Conservation (phyloP, 2,797 vertebrate genomes). For the Petrocephalus schoutedeni region DNA sequence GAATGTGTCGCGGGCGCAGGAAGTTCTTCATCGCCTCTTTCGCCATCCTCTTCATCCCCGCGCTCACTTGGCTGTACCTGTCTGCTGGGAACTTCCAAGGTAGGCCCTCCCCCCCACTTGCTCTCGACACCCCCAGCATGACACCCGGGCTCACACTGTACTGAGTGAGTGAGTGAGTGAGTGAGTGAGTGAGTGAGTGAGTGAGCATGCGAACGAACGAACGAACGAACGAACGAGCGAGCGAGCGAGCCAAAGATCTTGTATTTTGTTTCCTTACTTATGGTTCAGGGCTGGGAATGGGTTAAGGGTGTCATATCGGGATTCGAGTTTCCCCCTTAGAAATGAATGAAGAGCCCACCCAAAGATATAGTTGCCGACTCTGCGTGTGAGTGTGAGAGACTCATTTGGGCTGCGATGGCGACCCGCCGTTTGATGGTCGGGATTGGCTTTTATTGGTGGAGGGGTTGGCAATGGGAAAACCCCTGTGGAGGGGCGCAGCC, state of each 20-base stretch:
- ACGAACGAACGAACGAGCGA: too few relatives aligned
- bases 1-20: slow-evolving; percentile 96
- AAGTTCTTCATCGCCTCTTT: slow-evolving; percentile 93
- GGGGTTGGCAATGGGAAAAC: not conserved
- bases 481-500: too few relatives aligned
- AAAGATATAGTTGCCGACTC: not conserved
- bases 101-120: slow-evolving; percentile 35
- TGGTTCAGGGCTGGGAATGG: too few relatives aligned
- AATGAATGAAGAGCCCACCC: not conserved
- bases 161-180: not conserved
- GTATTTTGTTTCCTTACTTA: too few relatives aligned
- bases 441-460: not conserved
- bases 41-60: slow-evolving; percentile 87
- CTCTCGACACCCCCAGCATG: not conserved
- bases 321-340: too few relatives aligned
- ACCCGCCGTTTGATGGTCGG: not conserved
- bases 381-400: not conserved
- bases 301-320: too few relatives aligned
- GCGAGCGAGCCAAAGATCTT: too few relatives aligned
- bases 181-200: not conserved
- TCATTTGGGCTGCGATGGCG: not conserved
- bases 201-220: too few relatives aligned
- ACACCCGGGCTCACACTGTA: not conserved
- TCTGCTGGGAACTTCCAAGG: slow-evolving; percentile 90
- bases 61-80: slow-evolving; percentile 94